These are phyloP conservation scores for Tapera naevia DNA, from an alignment of 2,797 vertebrate genomes.

Conservation along the genomic window DNA sequence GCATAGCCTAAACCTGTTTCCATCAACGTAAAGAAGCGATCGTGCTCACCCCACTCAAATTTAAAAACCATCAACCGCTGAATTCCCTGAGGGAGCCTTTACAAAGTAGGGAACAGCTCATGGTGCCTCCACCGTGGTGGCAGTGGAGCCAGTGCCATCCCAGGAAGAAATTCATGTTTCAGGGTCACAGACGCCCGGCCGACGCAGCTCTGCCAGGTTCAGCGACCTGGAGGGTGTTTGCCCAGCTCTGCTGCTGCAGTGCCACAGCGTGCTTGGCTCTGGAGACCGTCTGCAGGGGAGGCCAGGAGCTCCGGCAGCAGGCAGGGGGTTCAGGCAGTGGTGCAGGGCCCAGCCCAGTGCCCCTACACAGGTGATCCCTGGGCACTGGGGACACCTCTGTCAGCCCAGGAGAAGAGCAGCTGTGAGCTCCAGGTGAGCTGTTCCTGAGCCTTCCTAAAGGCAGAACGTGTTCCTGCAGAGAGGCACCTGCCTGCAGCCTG, in stretches of 20 bases:
- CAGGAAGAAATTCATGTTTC: neutral
- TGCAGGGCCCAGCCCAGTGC: rapidly evolving
- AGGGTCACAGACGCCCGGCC: neutral
- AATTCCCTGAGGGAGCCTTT: neutral
- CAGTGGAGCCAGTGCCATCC: rapidly evolving
- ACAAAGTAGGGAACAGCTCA: neutral
- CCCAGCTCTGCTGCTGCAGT: neutral
- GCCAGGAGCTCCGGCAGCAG: neutral
- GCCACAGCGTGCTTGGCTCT: rapidly evolving
- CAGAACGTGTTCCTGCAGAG: neutral
- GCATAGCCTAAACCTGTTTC: neutral
- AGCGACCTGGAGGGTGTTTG: neutral
- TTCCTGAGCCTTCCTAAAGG: neutral
- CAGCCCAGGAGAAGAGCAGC: neutral
- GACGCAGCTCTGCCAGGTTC: neutral
- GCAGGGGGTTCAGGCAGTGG: rapidly evolving
- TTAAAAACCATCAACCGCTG: neutral
- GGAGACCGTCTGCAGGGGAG: neutral
- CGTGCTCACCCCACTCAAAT: neutral
- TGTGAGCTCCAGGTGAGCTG: rapidly evolving
- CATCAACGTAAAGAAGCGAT: neutral
- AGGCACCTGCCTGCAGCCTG: rapidly evolving
- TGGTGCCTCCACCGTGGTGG: rapidly evolving
- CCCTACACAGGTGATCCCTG: rapidly evolving
- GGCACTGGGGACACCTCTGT: neutral